A percentile compares a stretch with the other conserved stretches of the same genome.
Evolutionary conservation across 2,113 vertebrate species (phyloP).

Genomic region (Callipepla californica): DNA sequence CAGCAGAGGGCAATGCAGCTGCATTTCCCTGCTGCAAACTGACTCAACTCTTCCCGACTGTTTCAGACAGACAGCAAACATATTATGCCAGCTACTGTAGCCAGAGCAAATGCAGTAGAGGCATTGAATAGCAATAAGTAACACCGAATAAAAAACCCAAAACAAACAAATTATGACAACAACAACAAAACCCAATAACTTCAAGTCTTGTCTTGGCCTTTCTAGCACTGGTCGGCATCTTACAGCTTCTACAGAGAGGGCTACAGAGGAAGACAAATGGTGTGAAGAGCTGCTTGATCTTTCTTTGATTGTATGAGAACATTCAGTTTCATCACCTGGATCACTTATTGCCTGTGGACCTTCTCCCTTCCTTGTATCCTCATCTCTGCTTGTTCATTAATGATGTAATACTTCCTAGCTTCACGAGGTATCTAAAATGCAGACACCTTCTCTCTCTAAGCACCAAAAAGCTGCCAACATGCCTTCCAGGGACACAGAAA

Average conservation of each 20-base stretch:
- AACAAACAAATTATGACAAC: not conserved
- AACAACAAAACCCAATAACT: not conserved
- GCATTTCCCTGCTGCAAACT: not conserved
- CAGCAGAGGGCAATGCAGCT: not conserved
- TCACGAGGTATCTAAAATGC: not conserved
- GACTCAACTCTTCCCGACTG: not conserved
- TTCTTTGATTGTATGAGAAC: not conserved
- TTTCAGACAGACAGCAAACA: not conserved
- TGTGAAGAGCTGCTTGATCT: not conserved
- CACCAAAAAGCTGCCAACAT: not conserved
- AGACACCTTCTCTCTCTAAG: not conserved
- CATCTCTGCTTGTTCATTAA: not conserved
- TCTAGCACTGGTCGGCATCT: not conserved
- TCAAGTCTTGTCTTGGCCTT: not conserved
- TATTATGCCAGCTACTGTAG: not conserved
- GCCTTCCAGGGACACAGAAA: not conserved
- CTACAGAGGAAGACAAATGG: not conserved
- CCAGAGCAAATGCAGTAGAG: not conserved
- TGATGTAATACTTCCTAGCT: not conserved
- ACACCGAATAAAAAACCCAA: not conserved
- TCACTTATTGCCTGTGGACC: not conserved
- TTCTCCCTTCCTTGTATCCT: not conserved
- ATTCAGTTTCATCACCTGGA: not conserved
- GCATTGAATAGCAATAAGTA: no score
- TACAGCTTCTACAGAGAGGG: not conserved